Conservation (phyloP, 2,113 vertebrate genomes). For the Onychorhynchus coronatus region DNA sequence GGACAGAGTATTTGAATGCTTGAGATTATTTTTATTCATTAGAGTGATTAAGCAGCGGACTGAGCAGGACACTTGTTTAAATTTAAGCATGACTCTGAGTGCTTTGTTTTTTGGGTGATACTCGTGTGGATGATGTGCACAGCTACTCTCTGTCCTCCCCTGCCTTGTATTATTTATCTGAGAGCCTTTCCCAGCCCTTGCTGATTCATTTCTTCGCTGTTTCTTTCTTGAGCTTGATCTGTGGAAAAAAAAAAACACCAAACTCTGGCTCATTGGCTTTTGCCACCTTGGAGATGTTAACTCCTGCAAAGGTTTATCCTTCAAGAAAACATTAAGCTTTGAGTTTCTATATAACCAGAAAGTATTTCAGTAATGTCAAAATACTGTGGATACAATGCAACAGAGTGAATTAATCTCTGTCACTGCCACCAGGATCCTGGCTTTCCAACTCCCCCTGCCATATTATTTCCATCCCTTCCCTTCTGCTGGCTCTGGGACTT, state of each 20-base stretch:
- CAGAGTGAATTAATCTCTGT: accelerated
- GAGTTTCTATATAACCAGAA: not conserved
- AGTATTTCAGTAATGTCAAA: not conserved
- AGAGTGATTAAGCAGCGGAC: not conserved
- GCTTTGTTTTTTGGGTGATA: not conserved
- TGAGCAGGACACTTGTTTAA: not conserved
- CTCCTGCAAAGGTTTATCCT: not conserved
- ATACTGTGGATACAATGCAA: too few relatives aligned
- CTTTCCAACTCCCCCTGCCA: not conserved
- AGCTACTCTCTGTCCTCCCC: not conserved
- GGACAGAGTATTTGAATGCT: not conserved
- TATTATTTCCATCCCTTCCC: not conserved
- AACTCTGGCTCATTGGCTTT: not conserved
- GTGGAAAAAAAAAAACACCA: not conserved
- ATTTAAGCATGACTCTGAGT: not conserved
- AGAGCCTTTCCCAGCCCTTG: not conserved
- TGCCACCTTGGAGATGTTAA: accelerated
- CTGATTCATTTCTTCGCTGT: not conserved
- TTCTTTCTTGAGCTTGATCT: not conserved
- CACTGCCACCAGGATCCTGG: not conserved
- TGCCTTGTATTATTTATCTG: not conserved
- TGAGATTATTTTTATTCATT: not conserved
- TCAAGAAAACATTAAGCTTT: not conserved
- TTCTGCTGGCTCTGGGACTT: not conserved
- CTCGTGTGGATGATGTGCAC: not conserved